Evolutionary conservation across 2,113 vertebrate genomes (phyloP).

Genomic region (Stegostoma tigrinum): DNA sequence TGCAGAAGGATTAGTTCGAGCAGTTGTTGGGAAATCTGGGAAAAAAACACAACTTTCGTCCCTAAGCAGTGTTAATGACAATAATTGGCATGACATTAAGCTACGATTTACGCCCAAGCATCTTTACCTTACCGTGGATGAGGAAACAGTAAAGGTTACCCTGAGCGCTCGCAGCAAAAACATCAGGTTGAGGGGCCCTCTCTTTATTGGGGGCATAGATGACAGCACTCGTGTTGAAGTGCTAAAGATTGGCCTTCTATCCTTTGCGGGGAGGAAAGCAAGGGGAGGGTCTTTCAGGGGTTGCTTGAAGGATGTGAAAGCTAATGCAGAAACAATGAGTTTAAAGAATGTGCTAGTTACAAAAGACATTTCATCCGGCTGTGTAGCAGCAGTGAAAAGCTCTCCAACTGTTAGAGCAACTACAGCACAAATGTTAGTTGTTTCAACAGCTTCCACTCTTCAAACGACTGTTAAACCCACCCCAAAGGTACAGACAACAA

Average conservation of each 20-base stretch:
- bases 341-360: slow-evolving; percentile 69
- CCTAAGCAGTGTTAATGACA: slow-evolving; percentile 59
- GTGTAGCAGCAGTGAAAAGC: slow-evolving; percentile 57
- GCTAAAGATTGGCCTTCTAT: slow-evolving; percentile 58
- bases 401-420: slow-evolving; percentile 45
- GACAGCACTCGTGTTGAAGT: slow-evolving; percentile 58
- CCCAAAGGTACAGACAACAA: slow-evolving; percentile 49
- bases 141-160: slow-evolving; percentile 58
- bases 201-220: slow-evolving; percentile 75
- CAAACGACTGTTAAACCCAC: slow-evolving; percentile 47
- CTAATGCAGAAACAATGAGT: slow-evolving; percentile 60
- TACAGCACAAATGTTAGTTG: slow-evolving; percentile 37
- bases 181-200: slow-evolving; percentile 58
- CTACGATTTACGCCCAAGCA: slow-evolving; percentile 60
- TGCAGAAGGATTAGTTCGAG: slow-evolving; percentile 64
- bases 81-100: slow-evolving; percentile 67
- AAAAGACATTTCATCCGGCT: slow-evolving; percentile 79
- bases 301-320: slow-evolving; percentile 69
- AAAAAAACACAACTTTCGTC: slow-evolving; percentile 62
- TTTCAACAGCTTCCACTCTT: slow-evolving; percentile 44
- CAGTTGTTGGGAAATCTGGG: slow-evolving; percentile 56
- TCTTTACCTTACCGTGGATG: slow-evolving; percentile 69
- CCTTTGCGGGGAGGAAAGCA: slow-evolving; percentile 64
- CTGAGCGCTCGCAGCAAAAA: slow-evolving; percentile 52
- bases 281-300: slow-evolving; percentile 80